A percentile compares a stretch with the other conserved stretches of the same genome.
Conservation (phyloP, 2,797 vertebrate genomes). For the Notamacropus eugenii region DNA sequence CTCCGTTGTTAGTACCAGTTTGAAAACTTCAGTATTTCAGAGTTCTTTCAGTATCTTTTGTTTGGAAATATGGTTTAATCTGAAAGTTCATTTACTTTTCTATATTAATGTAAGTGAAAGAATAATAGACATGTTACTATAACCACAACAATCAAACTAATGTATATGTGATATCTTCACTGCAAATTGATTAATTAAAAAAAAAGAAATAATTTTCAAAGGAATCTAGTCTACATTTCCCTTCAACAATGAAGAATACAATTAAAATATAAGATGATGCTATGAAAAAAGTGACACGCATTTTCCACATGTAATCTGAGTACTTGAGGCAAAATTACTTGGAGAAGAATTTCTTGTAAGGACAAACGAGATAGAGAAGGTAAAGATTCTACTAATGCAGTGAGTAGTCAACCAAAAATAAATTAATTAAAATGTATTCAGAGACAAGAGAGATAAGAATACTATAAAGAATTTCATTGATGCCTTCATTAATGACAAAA, state of each 20-base stretch:
- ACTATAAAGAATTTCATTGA: constrained; percentile 1
- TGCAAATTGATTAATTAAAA: not conserved
- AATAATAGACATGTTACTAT: not conserved
- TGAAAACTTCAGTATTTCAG: not conserved
- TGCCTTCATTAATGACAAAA: not conserved
- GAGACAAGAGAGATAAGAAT: not conserved
- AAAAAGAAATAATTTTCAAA: not conserved
- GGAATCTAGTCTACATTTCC: not conserved
- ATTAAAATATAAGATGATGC: not conserved
- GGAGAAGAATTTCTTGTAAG: not conserved
- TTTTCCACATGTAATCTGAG: not conserved
- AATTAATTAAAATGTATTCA: constrained; percentile 5
- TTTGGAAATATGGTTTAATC: constrained; percentile 25
- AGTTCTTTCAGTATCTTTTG: not conserved
- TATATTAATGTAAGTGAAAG: not conserved
- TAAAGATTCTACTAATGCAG: constrained; percentile 13
- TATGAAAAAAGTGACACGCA: not conserved
- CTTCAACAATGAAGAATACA: not conserved
- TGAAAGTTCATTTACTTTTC: not conserved
- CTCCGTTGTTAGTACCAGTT: not conserved
- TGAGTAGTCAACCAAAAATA: constrained; percentile 4
- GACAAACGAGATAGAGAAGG: not conserved
- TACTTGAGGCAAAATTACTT: constrained; percentile 46
- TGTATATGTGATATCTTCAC: not conserved
- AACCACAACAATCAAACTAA: not conserved